These are phyloP conservation scores for crab-eating macaque (Macaca fascicularis) DNA, from an alignment of 2,113 vertebrate species.

Conservation along the genomic window T2T-MFA8v1.1 NC_088375.1:75153501-75154000, in stretches of 20 bases:
- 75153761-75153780: not conserved
- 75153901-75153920: not conserved
- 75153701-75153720: slow-evolving; percentile 43
- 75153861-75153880: not conserved
- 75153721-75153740: not conserved
- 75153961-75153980: not conserved
- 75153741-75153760: not conserved
- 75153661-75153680: not conserved
- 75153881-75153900: not conserved
- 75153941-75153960: not conserved
- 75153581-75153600: not conserved
- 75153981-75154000: not conserved
- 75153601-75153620: slow-evolving; percentile 4
- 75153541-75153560: not conserved
- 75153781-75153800: not conserved
- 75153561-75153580: slow-evolving; percentile 44
- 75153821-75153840: not conserved
- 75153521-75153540: not conserved
- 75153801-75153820: not conserved
- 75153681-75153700: not conserved
- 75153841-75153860: too few relatives aligned
- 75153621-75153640: not conserved
- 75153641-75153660: not conserved
- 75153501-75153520: not conserved
- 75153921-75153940: not conserved